Percentiles rank a stretch among this genome's conserved stretches.
Conservation (phyloP, 2,888 invertebrate genomes). For the Clitarchus hookeri region DNA sequence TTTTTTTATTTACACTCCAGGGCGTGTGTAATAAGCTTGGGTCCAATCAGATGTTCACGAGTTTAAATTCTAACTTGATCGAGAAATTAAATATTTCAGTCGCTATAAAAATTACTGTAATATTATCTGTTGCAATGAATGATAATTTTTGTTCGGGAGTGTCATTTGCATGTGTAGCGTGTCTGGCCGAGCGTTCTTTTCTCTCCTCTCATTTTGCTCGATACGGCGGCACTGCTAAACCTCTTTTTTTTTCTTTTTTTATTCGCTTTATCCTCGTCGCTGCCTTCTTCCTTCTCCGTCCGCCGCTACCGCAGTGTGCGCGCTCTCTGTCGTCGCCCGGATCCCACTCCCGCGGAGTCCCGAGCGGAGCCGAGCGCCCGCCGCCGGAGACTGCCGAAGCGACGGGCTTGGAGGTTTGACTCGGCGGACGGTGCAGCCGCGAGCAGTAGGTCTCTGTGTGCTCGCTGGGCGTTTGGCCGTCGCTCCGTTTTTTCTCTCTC, state of each 20-base stretch:
- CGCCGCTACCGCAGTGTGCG: slow-evolving; percentile 18
- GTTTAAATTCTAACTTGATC: too few relatives aligned
- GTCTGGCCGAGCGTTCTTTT: background rate
- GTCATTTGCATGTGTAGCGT: too few relatives aligned
- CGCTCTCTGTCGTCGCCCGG: slow-evolving; percentile 29
- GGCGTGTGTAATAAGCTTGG: too few relatives aligned
- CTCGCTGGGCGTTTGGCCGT: slow-evolving; percentile 37
- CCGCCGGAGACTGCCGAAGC: slow-evolving; percentile 38
- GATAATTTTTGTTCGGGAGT: too few relatives aligned
- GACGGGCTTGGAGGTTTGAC: slow-evolving; percentile 38
- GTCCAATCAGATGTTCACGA: too few relatives aligned
- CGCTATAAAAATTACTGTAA: too few relatives aligned
- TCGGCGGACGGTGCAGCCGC: slow-evolving; percentile 32
- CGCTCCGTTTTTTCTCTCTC: slow-evolving; percentile 28
- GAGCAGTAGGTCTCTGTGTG: slow-evolving; percentile 41
- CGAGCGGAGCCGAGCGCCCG: slow-evolving; percentile 39
- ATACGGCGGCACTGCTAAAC: slow-evolving; percentile 23
- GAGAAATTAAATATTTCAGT: too few relatives aligned
- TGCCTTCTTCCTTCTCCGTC: slow-evolving; percentile 12
- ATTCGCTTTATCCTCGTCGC: slow-evolving; percentile 26
- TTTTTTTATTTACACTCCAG: too few relatives aligned
- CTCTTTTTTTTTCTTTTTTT: slow-evolving; percentile 32
- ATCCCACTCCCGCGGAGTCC: slow-evolving; percentile 26
- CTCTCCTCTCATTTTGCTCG: background rate
- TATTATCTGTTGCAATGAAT: too few relatives aligned